These are phyloP conservation scores for Hemiprocne comata DNA, from an alignment of 2,113 vertebrate genomes.

Conservation along the genomic window DNA sequence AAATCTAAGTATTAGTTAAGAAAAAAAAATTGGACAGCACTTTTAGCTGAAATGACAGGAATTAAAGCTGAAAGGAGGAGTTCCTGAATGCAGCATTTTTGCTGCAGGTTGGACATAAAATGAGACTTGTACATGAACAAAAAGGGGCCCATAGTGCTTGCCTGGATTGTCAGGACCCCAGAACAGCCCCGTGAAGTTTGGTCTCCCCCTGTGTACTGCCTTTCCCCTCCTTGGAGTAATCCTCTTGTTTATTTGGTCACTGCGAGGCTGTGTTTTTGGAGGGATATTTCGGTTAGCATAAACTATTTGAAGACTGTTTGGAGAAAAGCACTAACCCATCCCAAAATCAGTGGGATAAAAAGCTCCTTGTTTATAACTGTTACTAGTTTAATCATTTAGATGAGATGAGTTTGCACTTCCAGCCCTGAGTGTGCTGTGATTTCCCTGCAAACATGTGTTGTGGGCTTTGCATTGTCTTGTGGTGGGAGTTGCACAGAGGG, in stretches of 20 bases:
- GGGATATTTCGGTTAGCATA: background rate
- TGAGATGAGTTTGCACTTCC: slow-evolving; percentile 28
- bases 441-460: slow-evolving; percentile 34
- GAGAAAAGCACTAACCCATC: slow-evolving; percentile 25
- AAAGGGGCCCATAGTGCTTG: accelerated
- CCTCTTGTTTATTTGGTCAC: slow-evolving; percentile 1
- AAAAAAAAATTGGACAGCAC: background rate
- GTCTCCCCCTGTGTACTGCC: background rate
- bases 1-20: background rate
- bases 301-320: slow-evolving; percentile 54
- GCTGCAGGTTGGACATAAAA: background rate
- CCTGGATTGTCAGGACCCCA: background rate
- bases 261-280: background rate
- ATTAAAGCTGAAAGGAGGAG: background rate
- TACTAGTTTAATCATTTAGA: slow-evolving; percentile 13
- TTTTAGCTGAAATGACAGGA: background rate
- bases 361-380: slow-evolving; percentile 47
- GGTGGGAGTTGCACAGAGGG: background rate
- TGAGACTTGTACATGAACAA: background rate
- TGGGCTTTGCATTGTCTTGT: slow-evolving; percentile 42
- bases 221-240: background rate
- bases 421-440: slow-evolving; percentile 38
- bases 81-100: background rate
- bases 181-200: background rate
- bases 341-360: slow-evolving; percentile 38